These are phyloP conservation scores for Callionymus lyra DNA, from an alignment of 2,113 vertebrate genomes.

Conservation along the genomic window DNA sequence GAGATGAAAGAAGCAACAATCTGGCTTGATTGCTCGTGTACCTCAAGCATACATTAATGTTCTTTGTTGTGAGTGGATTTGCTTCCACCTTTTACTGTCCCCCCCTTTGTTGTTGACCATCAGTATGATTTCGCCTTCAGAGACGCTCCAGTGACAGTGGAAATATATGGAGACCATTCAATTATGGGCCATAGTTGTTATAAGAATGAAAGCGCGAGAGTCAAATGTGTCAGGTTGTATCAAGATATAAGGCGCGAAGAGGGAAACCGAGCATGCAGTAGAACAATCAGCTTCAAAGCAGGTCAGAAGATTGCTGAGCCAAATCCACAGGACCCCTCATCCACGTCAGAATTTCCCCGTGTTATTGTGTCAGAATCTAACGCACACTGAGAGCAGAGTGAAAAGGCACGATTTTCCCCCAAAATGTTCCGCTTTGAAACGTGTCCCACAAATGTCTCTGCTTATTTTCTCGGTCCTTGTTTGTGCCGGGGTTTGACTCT, in stretches of 20 bases:
- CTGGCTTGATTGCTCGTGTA: constrained; percentile 19
- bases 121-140: constrained; percentile 30
- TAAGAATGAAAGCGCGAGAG: constrained; percentile 28
- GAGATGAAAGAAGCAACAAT: constrained; percentile 23
- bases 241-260: constrained; percentile 17
- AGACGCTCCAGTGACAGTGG: constrained; percentile 35
- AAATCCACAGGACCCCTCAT: constrained; percentile 4
- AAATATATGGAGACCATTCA: constrained; percentile 30
- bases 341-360: not conserved
- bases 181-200: constrained; percentile 35
- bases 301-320: constrained; percentile 3
- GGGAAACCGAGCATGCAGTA: constrained; percentile 9
- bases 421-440: no score
- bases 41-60: constrained; percentile 26
- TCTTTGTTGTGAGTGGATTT: constrained; percentile 34
- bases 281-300: constrained; percentile 6
- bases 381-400: no score
- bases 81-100: constrained; percentile 13
- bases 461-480: no score
- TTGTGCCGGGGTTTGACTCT: no score
- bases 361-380: not conserved
- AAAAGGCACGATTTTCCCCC: no score
- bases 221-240: constrained; percentile 37
- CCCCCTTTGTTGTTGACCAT: constrained; percentile 19
- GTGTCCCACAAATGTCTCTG: no score